Evolutionary conservation across 2,113 vertebrate species (phyloP), one percentile per base, ranked within the genome.

Genomic region (Mastomys coucha): DNA sequence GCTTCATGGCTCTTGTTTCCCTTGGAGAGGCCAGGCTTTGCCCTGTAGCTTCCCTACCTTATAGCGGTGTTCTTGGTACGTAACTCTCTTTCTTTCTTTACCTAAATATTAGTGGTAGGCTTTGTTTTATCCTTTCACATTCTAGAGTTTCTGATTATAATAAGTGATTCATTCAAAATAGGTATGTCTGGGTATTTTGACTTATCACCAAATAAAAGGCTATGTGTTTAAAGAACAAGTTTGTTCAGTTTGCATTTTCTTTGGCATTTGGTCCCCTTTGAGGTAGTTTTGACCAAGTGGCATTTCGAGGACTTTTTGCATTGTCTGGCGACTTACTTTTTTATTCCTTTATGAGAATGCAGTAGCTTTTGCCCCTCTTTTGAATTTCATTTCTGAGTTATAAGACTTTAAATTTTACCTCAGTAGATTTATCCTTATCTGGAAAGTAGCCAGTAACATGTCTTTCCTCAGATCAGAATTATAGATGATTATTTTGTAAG

Each of bases 301-400:
- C n/a, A 88, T 92, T 93, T 92, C 72, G 80, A 92, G 39, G 56
- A 86, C 67, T 39, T 89, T 80, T 91, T 77, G 26, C 31, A 67
- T 95, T 76, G 19, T 91, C n/a, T 91, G 12, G 36, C 53, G 39
- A 70, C 49, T 91, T 93, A 58, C n/a, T 39, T 3, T 86, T 80
- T 91, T 92, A 82, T 76, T 91, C 24, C 89, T 24, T 72, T 80
- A 17, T 19, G 26, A 7, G 93, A 81, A 76, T 81, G 2, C 7
- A 65, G 4, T 73, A 70, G n/a, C 14, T 81, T 90, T 92, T 92
- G 72, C 2, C 28, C 4, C 33, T 76, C 5, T 89, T 94, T 56
- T 56, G 45, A 76, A 69, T 94, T 93, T 93, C 33, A 51, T 92
- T 97, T 96, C 58, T 93, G 81, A 93, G 91, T 85, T 95, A 10